Evolutionary conservation across 1,140 invertebrate genomes (phyloP).

Genomic region (Heliconius congener): DNA sequence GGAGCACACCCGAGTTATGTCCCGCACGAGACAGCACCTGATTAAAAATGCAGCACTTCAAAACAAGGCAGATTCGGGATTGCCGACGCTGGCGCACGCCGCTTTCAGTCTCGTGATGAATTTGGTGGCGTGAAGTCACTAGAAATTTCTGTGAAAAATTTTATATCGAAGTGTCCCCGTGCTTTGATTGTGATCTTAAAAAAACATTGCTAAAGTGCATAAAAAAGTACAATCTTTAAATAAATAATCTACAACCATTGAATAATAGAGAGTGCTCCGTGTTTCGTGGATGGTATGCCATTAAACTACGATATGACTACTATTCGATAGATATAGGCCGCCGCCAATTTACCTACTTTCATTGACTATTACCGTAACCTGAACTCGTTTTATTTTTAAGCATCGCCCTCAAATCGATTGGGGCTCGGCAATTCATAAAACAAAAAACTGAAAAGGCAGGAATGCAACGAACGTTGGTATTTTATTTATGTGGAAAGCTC

Average conservation of each 20-base stretch:
- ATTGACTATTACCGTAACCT: conserved; percentile 52
- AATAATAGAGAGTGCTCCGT: not conserved
- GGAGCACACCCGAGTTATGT: conserved; percentile 76
- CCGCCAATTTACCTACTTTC: conserved; percentile 54
- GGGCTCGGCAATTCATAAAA: conserved; percentile 56
- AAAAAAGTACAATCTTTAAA: not conserved
- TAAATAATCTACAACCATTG: not conserved
- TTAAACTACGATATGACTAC: conserved; percentile 9
- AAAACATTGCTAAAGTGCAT: not conserved
- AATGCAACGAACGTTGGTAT: conserved; percentile 62
- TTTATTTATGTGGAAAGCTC: conserved; percentile 70
- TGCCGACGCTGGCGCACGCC: conserved; percentile 70
- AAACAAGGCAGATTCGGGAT: conserved; percentile 71
- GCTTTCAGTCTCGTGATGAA: conserved; percentile 50
- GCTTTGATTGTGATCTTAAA: not conserved
- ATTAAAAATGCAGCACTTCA: conserved; percentile 79
- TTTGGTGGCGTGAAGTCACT: conserved; percentile 36
- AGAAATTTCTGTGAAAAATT: not conserved
- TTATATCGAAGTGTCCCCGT: not conserved
- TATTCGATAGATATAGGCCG: conserved; percentile 35
- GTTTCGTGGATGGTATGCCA: not conserved
- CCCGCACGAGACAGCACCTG: conserved; percentile 75
- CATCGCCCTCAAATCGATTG: conserved; percentile 59
- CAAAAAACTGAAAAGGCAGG: conserved; percentile 57
- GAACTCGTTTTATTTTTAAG: conserved; percentile 64